phyloP scores from a whole-genome alignment of 1,140 invertebrate species.

The Apis cerana region DNA sequence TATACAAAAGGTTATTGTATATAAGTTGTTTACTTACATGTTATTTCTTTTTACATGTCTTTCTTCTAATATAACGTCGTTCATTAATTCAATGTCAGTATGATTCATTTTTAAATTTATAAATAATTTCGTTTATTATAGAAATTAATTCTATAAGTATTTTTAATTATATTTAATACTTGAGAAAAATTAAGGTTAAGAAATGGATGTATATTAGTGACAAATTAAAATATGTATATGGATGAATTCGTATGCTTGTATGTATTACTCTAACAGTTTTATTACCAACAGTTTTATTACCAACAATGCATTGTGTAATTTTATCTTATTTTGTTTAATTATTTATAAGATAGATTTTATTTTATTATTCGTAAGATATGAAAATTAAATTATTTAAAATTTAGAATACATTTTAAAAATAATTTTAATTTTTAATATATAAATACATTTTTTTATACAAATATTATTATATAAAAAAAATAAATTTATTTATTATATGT shows the following conservation, averaged over 20 bases:
- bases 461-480: not conserved
- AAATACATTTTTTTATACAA: not conserved
- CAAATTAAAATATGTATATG: not conserved
- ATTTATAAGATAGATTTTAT: not conserved
- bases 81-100: slow-evolving; percentile 65
- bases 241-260: not conserved
- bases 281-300: not conserved
- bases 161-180: not conserved
- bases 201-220: not conserved
- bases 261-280: no score
- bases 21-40: slow-evolving; percentile 17
- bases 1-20: not conserved
- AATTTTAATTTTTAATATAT: not conserved
- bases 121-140: not conserved
- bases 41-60: not conserved
- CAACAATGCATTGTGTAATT: no score
- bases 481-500: slow-evolving; percentile 13
- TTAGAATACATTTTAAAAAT: no score
- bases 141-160: not conserved
- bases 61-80: slow-evolving; percentile 63
- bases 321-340: not conserved
- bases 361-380: not conserved
- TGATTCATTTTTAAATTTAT: slow-evolving; percentile 60
- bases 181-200: not conserved
- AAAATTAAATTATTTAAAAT: not conserved